Conservation (phyloP, 2,888 invertebrate genomes). For the Spodoptera littoralis region DNA sequence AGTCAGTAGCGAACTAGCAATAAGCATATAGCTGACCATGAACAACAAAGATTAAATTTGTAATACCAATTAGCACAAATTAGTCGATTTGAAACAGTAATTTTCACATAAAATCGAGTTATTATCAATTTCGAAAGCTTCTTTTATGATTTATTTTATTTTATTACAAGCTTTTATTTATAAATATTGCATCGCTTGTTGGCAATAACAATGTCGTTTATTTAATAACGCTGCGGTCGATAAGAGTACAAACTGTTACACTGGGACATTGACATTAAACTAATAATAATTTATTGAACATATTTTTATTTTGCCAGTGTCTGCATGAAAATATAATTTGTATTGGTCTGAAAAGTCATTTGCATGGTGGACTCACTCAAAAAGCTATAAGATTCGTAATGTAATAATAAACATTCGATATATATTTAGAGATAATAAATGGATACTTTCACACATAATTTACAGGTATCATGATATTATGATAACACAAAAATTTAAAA, state of each 20-base stretch:
- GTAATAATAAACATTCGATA: too few relatives aligned
- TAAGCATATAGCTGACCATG: too few relatives aligned
- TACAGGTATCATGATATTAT: too few relatives aligned
- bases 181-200: conserved; percentile 12
- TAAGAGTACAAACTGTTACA: conserved; percentile 14
- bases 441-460: too few relatives aligned
- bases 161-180: neutral
- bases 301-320: conserved; percentile 8
- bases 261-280: conserved; percentile 28
- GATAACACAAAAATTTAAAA: too few relatives aligned
- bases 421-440: too few relatives aligned
- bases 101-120: neutral
- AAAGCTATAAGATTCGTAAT: too few relatives aligned
- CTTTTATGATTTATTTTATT: conserved; percentile 3
- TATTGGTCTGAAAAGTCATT: too few relatives aligned
- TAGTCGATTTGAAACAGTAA: neutral
- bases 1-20: too few relatives aligned
- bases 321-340: neutral
- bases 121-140: conserved; percentile 7
- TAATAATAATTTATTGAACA: conserved; percentile 12
- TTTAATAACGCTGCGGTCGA: conserved; percentile 27
- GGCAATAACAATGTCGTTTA: conserved; percentile 28
- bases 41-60: too few relatives aligned
- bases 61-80: conserved; percentile 1
- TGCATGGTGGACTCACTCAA: too few relatives aligned